Base-by-base conservation (phyloP, 2,888 invertebrate species). In the Monoplex corrugatus region DNA sequence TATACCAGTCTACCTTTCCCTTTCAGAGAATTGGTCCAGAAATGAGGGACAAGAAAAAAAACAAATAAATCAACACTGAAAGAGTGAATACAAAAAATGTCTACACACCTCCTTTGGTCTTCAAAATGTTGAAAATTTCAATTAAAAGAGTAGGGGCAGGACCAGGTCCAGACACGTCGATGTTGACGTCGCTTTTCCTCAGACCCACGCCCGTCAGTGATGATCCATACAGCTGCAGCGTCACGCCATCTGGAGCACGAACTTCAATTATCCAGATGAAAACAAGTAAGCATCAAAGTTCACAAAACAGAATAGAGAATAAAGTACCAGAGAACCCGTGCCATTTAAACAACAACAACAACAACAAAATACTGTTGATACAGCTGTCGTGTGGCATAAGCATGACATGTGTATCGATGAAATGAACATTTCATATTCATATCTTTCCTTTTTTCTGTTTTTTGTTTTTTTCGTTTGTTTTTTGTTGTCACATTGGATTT, bases 211-310 rank as follows among this genome's bases (percentile, higher is more conserved):
- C 95, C 87, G 95, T 94, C 85, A 94, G 91, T 2, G 96, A 96
- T 3, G 96, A 96, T 0, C 97, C 97, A 93, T 96, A 96, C 89
- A 96, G 86, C 23, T 93, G 91, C 19, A 96, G 93, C 16, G 92
- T 89, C 8, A 93, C 86, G 87, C 92, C 95, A 94, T 68, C 87
- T 87, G 87, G 13, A 0, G 32, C 28, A n/a, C 50, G 28, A 32
- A 13, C n/a, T 40, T 19, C 3, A 50, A 1, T 19, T 13, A 50
- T 40, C 32, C 10, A 43, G 23, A 8, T 32, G 10, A 75, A 32
- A 87, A 19, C 35, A 28, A 23, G 57, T n/a, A 68, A 68, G 1
- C 28, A 68, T 23, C 63, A 63, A 13, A 68, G 28, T 28, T 68
- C n/a, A 68, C 23, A 50, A 75, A 75, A 38, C 35, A 35, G 13